phyloP scores from a whole-genome alignment of 2,888 invertebrate species.

The Pelosia muscerda region DNA sequence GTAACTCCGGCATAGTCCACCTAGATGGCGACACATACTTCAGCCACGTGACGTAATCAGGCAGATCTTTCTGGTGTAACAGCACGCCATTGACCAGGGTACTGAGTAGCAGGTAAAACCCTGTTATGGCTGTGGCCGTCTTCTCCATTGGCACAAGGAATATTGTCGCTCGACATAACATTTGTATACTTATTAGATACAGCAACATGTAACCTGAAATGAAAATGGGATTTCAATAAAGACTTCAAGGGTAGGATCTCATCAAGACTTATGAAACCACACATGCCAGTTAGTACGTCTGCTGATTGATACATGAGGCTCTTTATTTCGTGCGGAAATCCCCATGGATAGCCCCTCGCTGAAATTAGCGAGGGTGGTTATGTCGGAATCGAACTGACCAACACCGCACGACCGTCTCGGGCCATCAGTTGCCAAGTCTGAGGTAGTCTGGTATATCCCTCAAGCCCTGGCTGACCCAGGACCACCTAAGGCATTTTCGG shows the following conservation, averaged over 20 bases:
- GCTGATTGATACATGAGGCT: no score
- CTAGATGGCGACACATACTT: constrained; percentile 90
- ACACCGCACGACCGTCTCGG: no score
- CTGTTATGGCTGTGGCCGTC: constrained; percentile 88
- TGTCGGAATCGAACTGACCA: no score
- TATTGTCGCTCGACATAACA: constrained; percentile 89
- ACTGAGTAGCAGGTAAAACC: constrained; percentile 87
- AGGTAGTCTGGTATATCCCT: no score
- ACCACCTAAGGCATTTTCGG: no score
- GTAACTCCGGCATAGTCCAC: constrained; percentile 90
- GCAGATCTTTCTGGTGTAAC: constrained; percentile 90
- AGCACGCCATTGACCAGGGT: constrained; percentile 90
- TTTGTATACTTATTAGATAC: constrained; percentile 90
- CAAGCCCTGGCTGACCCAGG: no score
- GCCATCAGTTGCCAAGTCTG: no score
- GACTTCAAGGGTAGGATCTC: not conserved
- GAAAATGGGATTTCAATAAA: constrained; percentile 23
- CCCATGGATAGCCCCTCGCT: no score
- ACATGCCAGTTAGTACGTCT: no score
- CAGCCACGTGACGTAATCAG: constrained; percentile 89
- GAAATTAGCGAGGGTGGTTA: no score
- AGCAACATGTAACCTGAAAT: constrained; percentile 90
- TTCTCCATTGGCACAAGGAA: constrained; percentile 89
- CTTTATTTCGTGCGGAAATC: no score
- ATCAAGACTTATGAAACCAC: no score